Percentiles rank a stretch among this genome's conserved stretches.
Evolutionary conservation across 2,888 invertebrate species (phyloP).

Genomic region (Zhengitettix transpicula): DNA sequence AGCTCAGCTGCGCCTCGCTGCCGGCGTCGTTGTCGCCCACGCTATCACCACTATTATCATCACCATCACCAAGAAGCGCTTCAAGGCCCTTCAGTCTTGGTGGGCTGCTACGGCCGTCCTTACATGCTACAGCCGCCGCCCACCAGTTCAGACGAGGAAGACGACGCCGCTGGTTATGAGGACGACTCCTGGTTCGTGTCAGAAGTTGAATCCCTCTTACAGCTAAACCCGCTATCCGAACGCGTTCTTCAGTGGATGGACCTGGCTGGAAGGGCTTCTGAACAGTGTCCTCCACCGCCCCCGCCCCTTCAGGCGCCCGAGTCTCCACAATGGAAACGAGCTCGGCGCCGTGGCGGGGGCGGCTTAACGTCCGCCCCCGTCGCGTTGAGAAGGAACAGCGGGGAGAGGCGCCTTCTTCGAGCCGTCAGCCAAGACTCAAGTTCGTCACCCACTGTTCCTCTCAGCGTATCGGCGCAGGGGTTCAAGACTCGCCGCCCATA

Average conservation of each 20-base stretch:
- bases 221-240: slow-evolving; percentile 38
- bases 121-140: slow-evolving; percentile 4
- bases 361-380: background rate
- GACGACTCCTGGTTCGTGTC: slow-evolving; percentile 1
- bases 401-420: background rate
- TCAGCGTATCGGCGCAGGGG: slow-evolving; percentile 3
- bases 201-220: slow-evolving; percentile 1
- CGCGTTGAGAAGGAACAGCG: background rate
- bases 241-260: slow-evolving; percentile 67
- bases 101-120: slow-evolving; percentile 6
- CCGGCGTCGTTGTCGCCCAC: background rate
- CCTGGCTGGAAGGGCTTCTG: slow-evolving; percentile 38
- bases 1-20: background rate
- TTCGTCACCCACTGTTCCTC: slow-evolving; percentile 8
- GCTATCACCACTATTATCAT: background rate
- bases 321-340: background rate
- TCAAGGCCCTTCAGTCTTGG: background rate
- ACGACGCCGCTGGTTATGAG: background rate
- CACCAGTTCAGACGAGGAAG: background rate
- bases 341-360: background rate
- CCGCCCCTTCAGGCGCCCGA: background rate
- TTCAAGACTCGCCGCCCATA: slow-evolving; percentile 5
- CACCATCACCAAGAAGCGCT: background rate
- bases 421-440: slow-evolving; percentile 1
- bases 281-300: background rate